phyloP scores from a whole-genome alignment of 1,140 invertebrate species.

The Parasteatoda tepidariorum region DNA sequence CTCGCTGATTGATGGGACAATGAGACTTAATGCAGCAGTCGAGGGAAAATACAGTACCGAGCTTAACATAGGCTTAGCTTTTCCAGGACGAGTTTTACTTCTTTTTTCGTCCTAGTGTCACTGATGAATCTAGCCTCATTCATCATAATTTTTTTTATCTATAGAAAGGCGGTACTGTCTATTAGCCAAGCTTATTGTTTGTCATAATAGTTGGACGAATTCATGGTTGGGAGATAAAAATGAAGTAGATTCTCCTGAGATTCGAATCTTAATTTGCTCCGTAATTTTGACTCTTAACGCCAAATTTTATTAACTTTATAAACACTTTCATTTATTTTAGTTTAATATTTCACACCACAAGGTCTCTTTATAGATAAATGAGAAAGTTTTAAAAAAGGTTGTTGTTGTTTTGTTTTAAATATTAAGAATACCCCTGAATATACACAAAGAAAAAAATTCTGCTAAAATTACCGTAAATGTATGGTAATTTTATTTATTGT shows the following conservation, averaged over 20 bases:
- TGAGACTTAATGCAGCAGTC: slow-evolving; percentile 39
- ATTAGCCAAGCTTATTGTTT: slow-evolving; percentile 12
- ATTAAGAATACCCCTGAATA: no score
- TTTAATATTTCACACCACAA: no score
- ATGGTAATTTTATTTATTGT: no score
- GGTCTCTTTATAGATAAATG: no score
- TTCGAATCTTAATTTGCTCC: slow-evolving; percentile 1
- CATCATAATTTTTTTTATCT: slow-evolving; percentile 32
- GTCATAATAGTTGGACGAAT: not conserved
- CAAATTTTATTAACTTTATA: no score
- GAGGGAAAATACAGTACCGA: slow-evolving; percentile 13
- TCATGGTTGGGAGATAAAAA: not conserved
- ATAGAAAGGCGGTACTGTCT: not conserved
- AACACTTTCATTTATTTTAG: no score
- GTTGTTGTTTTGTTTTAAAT: no score
- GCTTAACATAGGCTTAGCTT: not conserved
- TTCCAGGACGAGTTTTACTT: not conserved
- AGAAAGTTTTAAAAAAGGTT: no score
- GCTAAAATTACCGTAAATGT: no score
- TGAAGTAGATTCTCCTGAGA: not conserved
- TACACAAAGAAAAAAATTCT: no score
- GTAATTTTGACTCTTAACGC: no score
- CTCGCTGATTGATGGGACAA: slow-evolving; percentile 24
- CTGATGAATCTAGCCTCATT: slow-evolving; percentile 34
- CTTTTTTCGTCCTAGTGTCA: not conserved